Conservation (phyloP, 2,797 vertebrate species). For the Dallia pectoralis region DNA sequence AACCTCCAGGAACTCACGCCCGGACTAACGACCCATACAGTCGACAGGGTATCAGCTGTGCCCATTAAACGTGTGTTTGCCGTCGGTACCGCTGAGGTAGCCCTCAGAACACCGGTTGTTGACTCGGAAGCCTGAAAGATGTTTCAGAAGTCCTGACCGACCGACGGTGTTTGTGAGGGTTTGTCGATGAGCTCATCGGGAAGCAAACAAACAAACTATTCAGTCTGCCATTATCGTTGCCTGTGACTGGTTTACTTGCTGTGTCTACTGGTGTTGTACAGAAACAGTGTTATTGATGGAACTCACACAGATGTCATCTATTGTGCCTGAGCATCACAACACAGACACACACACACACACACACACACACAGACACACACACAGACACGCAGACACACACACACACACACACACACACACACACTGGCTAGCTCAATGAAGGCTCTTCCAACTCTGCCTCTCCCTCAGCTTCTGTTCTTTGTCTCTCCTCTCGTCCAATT, state of each 20-base stretch:
- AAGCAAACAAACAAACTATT: background rate
- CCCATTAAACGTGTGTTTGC: constrained; percentile 25
- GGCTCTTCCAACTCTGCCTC: constrained; percentile 25
- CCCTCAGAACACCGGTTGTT: constrained; percentile 7
- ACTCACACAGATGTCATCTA: constrained; percentile 25
- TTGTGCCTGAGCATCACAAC: constrained; percentile 1
- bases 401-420: constrained; percentile 38
- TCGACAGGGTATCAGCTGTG: background rate
- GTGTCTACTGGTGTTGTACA: constrained; percentile 9
- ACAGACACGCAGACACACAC: constrained; percentile 5
- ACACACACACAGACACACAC: background rate
- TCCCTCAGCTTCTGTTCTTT: constrained; percentile 45
- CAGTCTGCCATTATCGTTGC: constrained; percentile 21
- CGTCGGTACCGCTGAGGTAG: background rate
- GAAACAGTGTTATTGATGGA: constrained; percentile 38
- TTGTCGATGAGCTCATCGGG: background rate
- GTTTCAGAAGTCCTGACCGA: no score
- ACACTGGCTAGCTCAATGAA: constrained; percentile 55
- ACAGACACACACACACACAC: background rate
- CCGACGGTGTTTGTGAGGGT: no score
- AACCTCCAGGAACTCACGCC: constrained; percentile 33
- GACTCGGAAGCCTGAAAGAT: constrained; percentile 1
- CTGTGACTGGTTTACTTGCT: background rate
- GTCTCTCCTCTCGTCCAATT: constrained; percentile 32
- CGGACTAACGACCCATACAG: constrained; percentile 51